These are phyloP conservation scores for Corvus moneduloides DNA, from an alignment of 2,113 vertebrate genomes.

Conservation along the genomic window DNA sequence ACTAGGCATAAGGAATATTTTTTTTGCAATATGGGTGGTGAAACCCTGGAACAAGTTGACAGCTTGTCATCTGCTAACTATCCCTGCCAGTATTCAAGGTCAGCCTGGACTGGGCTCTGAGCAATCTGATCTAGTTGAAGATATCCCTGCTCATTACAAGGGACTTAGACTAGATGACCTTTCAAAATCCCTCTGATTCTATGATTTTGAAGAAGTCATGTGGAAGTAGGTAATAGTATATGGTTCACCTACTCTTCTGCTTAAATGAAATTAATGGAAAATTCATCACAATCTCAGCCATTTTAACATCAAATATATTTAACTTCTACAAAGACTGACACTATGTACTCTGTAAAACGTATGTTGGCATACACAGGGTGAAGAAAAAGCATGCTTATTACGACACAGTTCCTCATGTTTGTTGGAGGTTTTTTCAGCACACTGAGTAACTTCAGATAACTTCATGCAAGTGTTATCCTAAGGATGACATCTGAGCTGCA, in stretches of 20 bases:
- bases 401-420: neutral
- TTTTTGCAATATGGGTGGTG: neutral
- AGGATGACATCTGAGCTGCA: neutral
- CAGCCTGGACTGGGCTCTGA: neutral
- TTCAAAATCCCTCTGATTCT: neutral
- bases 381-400: neutral
- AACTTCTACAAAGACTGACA: neutral
- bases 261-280: neutral
- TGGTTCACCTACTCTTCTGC: neutral
- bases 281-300: neutral
- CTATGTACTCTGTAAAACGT: neutral
- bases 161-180: neutral
- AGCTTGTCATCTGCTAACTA: neutral
- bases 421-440: accelerated
- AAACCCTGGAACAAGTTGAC: neutral
- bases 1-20: neutral
- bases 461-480: neutral
- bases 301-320: neutral
- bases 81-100: neutral
- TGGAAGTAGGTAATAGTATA: neutral
- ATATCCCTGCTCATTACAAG: neutral
- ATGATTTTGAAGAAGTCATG: neutral
- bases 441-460: neutral
- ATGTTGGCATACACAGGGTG: neutral
- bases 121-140: neutral